Evolutionary conservation across 2,113 vertebrate species (phyloP).

Genomic region (Monopterus albus): DNA sequence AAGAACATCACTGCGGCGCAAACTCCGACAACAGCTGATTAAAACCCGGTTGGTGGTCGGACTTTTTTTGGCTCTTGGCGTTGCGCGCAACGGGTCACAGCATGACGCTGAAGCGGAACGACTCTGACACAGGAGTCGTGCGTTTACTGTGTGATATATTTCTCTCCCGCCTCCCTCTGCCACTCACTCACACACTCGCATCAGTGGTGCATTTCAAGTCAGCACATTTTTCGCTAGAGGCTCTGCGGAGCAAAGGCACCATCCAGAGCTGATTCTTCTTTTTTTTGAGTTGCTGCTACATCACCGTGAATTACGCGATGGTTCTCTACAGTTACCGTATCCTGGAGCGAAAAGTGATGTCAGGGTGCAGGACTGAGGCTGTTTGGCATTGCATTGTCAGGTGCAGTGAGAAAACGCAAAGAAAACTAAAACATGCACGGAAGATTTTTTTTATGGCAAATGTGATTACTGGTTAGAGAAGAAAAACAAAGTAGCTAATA

Average conservation of each 20-base stretch:
- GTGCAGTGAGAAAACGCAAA: not conserved
- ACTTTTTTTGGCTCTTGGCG: conserved; percentile 24
- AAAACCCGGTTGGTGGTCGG: conserved; percentile 20
- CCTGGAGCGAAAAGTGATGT: conserved; percentile 43
- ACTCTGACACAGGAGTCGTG: conserved; percentile 46
- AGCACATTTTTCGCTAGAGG: conserved; percentile 32
- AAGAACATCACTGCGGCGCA: conserved; percentile 66
- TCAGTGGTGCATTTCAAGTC: conserved; percentile 47
- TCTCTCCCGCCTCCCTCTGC: conserved; percentile 7
- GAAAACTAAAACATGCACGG: not conserved
- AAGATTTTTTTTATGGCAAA: not conserved
- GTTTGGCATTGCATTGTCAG: not conserved
- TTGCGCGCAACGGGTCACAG: conserved; percentile 47
- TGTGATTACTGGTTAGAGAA: not conserved
- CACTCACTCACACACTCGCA: conserved; percentile 11
- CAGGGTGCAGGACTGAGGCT: conserved; percentile 22
- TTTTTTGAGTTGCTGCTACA: conserved; percentile 45
- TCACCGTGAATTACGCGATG: conserved; percentile 45
- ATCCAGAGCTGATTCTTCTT: conserved; percentile 27
- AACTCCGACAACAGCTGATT: conserved; percentile 53
- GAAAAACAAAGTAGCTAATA: not conserved
- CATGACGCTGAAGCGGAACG: conserved; percentile 48
- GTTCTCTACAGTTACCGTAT: conserved; percentile 14
- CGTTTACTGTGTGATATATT: conserved; percentile 41
- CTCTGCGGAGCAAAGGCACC: conserved; percentile 45